Base-by-base conservation (phyloP, 2,797 vertebrate genomes). In the Menidia menidia region DNA sequence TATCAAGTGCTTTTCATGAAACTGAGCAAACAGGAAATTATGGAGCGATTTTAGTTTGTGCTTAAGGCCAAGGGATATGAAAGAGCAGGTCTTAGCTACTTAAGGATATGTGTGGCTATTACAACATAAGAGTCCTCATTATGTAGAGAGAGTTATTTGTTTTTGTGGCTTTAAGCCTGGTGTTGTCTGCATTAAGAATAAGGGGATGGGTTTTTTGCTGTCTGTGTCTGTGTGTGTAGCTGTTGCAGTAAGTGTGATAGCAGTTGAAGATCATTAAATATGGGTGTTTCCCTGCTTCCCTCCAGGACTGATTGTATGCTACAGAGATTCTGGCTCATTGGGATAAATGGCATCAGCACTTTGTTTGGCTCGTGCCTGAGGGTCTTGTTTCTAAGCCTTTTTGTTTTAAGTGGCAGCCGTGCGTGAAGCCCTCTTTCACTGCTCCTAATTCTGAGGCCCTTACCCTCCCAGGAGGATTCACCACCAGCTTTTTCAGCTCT, bases 271-370 rank as follows among this genome's bases (percentile, higher is more conserved):
- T 86, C 77, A 87, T 91, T 91, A 90, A 92, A 90, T 84, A 85
- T 33, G 73, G 58, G 69, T 84, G 78, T 81, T 83, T 79, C 78
- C 81, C 77, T 59, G 64, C 67, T 84, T 88, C 76, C 79, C 88
- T 89, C 53, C 82, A 78, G 87, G 84, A 85, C 80, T 77, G 75
- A 89, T 86, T 51, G 80, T 62, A 71, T 67, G 73, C 82, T 63
- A 78, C 77, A 60, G 65, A 87, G 85, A 89, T 79, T 65, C 81
- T 70, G 82, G 86, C 80, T 90, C 87, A 81, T 75, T 85, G 86
- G 79, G 76, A 81, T 89, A 88, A 92, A 91, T 89, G 83, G 82
- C 87, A 87, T 92, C 83, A 86, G 87, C 35, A 75, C 87, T 86
- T 82, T 79, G 84, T 76, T 65, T 14, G 54, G n/a, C 58, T 1